Percentiles rank a stretch among this genome's conserved stretches.
phyloP scores from a whole-genome alignment of 2,888 invertebrate species.

The Cataglyphis rosenhaueri region DNA sequence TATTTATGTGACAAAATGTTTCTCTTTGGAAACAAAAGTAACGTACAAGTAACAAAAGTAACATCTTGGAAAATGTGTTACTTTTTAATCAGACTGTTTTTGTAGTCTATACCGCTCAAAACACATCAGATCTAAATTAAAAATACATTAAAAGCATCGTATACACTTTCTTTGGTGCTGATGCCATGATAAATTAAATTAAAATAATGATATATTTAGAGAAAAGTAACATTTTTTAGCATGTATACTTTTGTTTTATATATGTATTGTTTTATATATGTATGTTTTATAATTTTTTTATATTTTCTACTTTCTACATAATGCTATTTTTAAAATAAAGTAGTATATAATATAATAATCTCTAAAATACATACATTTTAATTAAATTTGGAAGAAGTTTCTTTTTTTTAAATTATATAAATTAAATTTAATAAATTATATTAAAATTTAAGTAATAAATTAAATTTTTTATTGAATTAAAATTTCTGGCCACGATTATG shows the following conservation, averaged over 20 bases:
- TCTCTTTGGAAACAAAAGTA: not conserved
- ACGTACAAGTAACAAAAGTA: too few species aligned
- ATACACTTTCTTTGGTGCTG: not conserved
- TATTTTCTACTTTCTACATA: not conserved
- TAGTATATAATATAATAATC: not conserved
- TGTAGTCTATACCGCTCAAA: not conserved
- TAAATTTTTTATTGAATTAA: slow-evolving; percentile 1
- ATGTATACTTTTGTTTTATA: not conserved
- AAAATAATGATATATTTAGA: not conserved
- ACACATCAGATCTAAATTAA: not conserved
- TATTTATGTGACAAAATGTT: not conserved
- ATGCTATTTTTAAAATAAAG: not conserved
- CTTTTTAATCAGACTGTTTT: not conserved
- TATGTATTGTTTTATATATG: not conserved
- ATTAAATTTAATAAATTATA: not conserved
- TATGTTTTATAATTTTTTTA: not conserved
- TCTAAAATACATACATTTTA: not conserved
- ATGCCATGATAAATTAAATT: not conserved
- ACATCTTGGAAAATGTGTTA: not conserved
- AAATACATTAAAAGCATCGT: not conserved
- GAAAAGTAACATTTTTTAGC: not conserved
- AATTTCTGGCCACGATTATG: not conserved
- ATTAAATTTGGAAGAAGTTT: not conserved
- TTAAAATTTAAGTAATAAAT: not conserved
- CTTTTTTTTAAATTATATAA: not conserved